Percentiles rank a stretch among this genome's conserved stretches.
Conservation (phyloP, 2,113 vertebrate genomes). For the Myrmecophaga tridactyla region DNA sequence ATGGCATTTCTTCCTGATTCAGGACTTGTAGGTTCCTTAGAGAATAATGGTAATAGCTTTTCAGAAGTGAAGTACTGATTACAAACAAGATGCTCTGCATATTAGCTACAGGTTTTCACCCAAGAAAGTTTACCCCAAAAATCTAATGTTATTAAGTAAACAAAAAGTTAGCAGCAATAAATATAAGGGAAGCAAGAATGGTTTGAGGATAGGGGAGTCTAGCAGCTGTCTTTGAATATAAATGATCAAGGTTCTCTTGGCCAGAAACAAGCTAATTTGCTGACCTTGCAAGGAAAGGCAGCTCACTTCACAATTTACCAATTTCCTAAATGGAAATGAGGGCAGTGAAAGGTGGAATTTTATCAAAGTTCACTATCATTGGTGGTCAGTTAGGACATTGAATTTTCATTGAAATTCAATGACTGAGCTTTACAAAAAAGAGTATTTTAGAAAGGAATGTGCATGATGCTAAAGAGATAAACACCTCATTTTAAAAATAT, state of each 20-base stretch:
- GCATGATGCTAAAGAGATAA: not conserved
- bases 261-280: constrained; percentile 60
- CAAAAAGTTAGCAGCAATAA: constrained; percentile 29
- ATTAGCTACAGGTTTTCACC: constrained; percentile 82
- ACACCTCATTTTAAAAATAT: not conserved
- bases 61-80: constrained; percentile 86
- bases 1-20: constrained; percentile 81
- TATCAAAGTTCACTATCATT: not conserved
- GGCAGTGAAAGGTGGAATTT: not conserved
- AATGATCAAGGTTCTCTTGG: constrained; percentile 79
- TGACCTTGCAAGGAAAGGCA: constrained; percentile 59
- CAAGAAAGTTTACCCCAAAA: constrained; percentile 50
- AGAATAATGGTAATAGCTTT: constrained; percentile 86
- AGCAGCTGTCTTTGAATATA: constrained; percentile 60
- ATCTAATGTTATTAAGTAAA: constrained; percentile 75
- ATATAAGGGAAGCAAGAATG: constrained; percentile 13
- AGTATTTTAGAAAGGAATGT: not conserved
- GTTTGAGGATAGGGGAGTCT: constrained; percentile 19
- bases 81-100: constrained; percentile 83
- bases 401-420: not conserved
- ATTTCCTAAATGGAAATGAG: constrained; percentile 37
- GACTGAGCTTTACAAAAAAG: not conserved
- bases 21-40: constrained; percentile 81
- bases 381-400: not conserved
- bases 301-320: constrained; percentile 47